Evolutionary conservation across 2,797 vertebrate genomes (phyloP).

Genomic region (Channallabes apus): DNA sequence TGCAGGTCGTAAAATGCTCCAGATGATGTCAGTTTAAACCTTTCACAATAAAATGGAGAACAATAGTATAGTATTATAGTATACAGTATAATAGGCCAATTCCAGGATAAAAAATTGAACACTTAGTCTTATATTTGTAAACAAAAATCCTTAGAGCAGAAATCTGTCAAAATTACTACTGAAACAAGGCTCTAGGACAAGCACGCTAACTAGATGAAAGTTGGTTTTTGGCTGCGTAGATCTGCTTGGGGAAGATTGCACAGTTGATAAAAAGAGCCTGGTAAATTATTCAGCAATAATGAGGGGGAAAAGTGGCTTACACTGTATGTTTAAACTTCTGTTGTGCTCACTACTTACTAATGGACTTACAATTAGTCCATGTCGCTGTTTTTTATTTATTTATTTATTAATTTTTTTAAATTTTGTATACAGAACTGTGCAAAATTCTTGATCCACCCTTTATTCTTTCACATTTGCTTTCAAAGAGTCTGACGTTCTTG

Average conservation of each 20-base stretch:
- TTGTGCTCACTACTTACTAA: neutral
- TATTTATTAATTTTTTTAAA: no score
- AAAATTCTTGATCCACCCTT: no score
- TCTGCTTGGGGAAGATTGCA: neutral
- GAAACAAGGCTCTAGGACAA: neutral
- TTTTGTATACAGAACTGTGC: no score
- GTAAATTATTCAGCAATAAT: neutral
- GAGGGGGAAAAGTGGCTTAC: neutral
- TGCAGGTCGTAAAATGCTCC: neutral
- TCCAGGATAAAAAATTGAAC: no score
- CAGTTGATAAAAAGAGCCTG: neutral
- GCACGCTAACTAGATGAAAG: neutral
- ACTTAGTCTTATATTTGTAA: no score
- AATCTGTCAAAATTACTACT: neutral
- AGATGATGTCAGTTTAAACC: neutral
- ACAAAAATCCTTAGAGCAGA: neutral
- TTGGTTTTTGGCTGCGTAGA: neutral
- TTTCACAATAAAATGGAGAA: neutral
- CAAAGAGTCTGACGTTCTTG: no score
- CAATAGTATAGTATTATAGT: no score
- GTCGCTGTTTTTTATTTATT: neutral
- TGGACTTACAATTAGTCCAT: neutral
- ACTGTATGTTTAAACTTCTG: neutral
- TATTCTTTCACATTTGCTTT: no score
- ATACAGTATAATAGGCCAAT: no score